Evolutionary conservation across 2,888 invertebrate species (phyloP).

Genomic region (Silvanus unidentatus): DNA sequence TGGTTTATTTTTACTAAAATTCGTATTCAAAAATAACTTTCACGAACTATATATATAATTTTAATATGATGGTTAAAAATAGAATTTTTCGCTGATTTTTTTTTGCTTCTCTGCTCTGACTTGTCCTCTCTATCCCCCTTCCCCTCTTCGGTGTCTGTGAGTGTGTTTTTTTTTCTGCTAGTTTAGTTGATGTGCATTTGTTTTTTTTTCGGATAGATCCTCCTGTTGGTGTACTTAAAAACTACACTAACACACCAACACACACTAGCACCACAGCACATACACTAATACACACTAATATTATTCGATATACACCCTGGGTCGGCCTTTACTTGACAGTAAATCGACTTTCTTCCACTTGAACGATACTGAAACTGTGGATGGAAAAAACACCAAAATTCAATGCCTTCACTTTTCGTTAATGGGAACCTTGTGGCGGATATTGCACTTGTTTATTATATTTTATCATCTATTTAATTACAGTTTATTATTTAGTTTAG

Average conservation of each 20-base stretch:
- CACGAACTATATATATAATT: no score
- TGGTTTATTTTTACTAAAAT: constrained; percentile 42
- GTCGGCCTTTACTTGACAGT: constrained; percentile 23
- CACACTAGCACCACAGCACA: no score
- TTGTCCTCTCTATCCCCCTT: no score
- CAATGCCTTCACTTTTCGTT: constrained; percentile 8
- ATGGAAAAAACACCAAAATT: no score
- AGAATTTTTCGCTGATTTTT: no score
- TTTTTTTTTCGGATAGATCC: constrained; percentile 1
- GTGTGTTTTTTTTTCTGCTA: no score
- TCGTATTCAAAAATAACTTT: constrained; percentile 41
- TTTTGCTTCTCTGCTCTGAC: no score
- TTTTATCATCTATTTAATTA: neutral
- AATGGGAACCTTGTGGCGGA: constrained; percentile 13
- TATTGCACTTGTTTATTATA: constrained; percentile 7
- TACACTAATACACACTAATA: neutral
- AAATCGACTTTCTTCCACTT: constrained; percentile 34
- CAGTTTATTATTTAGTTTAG: no score
- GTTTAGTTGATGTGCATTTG: no score
- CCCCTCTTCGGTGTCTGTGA: no score
- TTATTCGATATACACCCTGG: constrained; percentile 43
- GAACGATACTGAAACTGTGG: constrained; percentile 2
- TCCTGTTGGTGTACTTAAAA: constrained; percentile 45
- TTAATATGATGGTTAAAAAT: no score
- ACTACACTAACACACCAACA: constrained; percentile 31